A percentile compares a stretch with the other conserved stretches of the same genome.
These are phyloP conservation scores for Cassiopea xamachana DNA, from an alignment of 30 jellyfish, hydroid and myxozoan genomes.

Conservation along the genomic window DNA sequence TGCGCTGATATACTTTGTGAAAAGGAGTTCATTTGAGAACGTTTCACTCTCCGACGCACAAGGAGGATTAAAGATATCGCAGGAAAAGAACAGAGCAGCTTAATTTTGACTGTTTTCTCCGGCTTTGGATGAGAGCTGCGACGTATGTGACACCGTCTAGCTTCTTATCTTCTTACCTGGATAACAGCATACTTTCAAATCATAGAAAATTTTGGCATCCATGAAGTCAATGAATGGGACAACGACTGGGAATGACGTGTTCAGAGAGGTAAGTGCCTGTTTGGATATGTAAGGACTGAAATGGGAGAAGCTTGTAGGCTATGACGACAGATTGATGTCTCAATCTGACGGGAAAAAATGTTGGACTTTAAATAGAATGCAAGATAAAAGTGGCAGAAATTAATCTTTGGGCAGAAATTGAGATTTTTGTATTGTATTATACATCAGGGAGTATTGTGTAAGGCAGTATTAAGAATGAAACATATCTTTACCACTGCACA, in stretches of 20 bases:
- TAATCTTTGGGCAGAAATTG: neutral
- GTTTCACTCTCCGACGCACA: neutral
- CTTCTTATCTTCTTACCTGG: slow-evolving; percentile 24
- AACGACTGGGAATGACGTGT: slow-evolving; percentile 33
- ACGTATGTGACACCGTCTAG: slow-evolving; percentile 15
- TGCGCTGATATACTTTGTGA: neutral
- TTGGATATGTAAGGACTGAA: slow-evolving; percentile 25
- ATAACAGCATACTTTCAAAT: slow-evolving; percentile 2
- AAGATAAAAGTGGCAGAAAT: neutral
- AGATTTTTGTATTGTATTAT: slow-evolving; percentile 22
- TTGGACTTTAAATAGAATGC: slow-evolving; percentile 9
- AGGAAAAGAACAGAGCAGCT: slow-evolving; percentile 8
- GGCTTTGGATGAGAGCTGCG: slow-evolving; percentile 26
- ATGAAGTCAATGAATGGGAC: slow-evolving; percentile 52
- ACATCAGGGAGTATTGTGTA: slow-evolving; percentile 26
- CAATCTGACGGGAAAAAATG: slow-evolving; percentile 30
- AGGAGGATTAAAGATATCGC: slow-evolving; percentile 34
- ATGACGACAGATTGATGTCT: slow-evolving; percentile 38
- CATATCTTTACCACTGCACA: too few relatives aligned
- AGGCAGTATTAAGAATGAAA: neutral
- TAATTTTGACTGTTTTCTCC: slow-evolving; percentile 1
- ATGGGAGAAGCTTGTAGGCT: slow-evolving; percentile 22
- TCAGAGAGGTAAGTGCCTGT: slow-evolving; percentile 31
- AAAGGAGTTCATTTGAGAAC: neutral
- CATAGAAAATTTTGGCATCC: slow-evolving; percentile 43